A percentile compares a stretch with the other conserved stretches of the same genome.
Evolutionary conservation across 2,113 vertebrate genomes (phyloP).

Genomic region (Micromys minutus): DNA sequence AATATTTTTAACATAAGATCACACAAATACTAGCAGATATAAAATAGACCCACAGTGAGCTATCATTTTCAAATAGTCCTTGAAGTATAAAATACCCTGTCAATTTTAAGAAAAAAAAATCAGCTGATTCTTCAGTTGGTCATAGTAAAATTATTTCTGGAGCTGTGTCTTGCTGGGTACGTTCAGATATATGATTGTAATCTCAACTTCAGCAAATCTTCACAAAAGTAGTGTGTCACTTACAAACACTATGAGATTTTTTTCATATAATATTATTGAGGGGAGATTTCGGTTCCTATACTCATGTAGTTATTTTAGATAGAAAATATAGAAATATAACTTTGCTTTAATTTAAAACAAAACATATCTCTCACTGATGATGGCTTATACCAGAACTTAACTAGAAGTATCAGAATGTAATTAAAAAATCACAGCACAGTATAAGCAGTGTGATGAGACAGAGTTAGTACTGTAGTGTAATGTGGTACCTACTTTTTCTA

Average conservation of each 20-base stretch:
- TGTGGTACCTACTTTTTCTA: neutral
- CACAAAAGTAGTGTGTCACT: slow-evolving; percentile 22
- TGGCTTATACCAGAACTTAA: neutral
- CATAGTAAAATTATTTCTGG: neutral
- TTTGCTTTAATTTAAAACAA: slow-evolving; percentile 38
- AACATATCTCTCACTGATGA: neutral
- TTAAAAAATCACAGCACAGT: neutral
- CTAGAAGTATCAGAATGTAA: neutral
- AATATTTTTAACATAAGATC: neutral
- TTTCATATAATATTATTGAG: slow-evolving; percentile 44
- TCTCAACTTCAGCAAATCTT: slow-evolving; percentile 36
- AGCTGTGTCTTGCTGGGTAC: neutral
- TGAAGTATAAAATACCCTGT: neutral
- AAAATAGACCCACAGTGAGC: neutral
- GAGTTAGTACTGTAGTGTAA: neutral
- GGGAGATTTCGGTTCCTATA: neutral
- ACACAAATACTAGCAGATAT: neutral
- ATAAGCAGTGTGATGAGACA: neutral
- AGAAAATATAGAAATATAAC: neutral
- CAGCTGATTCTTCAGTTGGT: neutral
- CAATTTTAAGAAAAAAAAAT: neutral
- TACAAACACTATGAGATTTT: slow-evolving; percentile 61
- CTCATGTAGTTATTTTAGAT: neutral
- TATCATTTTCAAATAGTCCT: neutral
- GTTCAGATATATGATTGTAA: neutral